Percentiles rank a stretch among this genome's conserved stretches.
Evolutionary conservation across 2,888 invertebrate species (phyloP).

Genomic region (Drosophila prostipennis): DNA sequence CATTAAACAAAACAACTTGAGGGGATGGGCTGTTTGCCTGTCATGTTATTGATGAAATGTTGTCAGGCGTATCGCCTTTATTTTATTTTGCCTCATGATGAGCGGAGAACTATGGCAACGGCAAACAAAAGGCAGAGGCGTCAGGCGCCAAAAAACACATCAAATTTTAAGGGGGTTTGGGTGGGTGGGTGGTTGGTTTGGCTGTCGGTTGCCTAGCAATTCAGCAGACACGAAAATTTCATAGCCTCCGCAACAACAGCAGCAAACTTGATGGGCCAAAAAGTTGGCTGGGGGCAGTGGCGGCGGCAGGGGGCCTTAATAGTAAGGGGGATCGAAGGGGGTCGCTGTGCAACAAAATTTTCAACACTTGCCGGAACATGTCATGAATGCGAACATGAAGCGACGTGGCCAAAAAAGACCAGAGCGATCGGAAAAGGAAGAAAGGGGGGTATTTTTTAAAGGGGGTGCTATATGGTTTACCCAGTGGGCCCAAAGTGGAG

Average conservation of each 20-base stretch:
- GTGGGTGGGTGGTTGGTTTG: background rate
- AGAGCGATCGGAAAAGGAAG: slow-evolving; percentile 12
- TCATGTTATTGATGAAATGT: slow-evolving; percentile 70
- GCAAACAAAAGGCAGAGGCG: slow-evolving; percentile 38
- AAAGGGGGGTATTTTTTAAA: background rate
- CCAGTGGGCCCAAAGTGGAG: slow-evolving; percentile 34
- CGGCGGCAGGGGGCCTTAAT: slow-evolving; percentile 18
- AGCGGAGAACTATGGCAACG: slow-evolving; percentile 45
- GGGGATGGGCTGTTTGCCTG: slow-evolving; percentile 18
- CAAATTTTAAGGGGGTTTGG: slow-evolving; percentile 34
- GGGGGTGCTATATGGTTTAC: slow-evolving; percentile 11
- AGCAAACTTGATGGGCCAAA: slow-evolving; percentile 48
- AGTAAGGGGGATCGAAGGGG: slow-evolving; percentile 1
- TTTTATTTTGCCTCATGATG: slow-evolving; percentile 44
- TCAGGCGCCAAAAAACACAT: slow-evolving; percentile 52
- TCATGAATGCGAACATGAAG: slow-evolving; percentile 57
- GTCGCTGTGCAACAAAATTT: slow-evolving; percentile 50
- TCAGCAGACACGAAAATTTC: slow-evolving; percentile 62
- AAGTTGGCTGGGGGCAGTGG: slow-evolving; percentile 24
- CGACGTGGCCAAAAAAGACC: slow-evolving; percentile 43
- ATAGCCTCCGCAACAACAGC: slow-evolving; percentile 50
- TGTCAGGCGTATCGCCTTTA: slow-evolving; percentile 53
- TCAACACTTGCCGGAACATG: slow-evolving; percentile 71
- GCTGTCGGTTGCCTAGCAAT: slow-evolving; percentile 30
- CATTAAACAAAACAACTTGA: slow-evolving; percentile 49